Evolutionary conservation across 1,140 invertebrate genomes (phyloP).

Genomic region (Teleogryllus occipitalis): DNA sequence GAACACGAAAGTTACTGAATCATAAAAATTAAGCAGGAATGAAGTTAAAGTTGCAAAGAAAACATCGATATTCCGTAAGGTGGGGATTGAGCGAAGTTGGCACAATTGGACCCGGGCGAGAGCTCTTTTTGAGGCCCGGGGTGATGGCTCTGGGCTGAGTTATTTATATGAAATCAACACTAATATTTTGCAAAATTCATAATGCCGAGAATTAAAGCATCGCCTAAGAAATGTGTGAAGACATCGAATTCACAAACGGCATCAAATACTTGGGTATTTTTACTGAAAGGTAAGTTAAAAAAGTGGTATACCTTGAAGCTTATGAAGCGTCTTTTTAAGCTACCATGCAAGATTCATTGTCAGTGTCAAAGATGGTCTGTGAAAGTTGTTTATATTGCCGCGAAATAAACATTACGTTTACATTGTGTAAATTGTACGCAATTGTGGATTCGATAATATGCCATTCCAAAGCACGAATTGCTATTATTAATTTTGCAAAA

Average conservation of each 20-base stretch:
- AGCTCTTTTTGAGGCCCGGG: conserved; percentile 13
- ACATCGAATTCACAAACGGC: conserved; percentile 29
- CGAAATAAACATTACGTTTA: neutral
- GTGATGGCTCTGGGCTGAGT: conserved; percentile 12
- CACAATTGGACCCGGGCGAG: conserved; percentile 9
- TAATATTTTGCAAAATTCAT: conserved; percentile 13
- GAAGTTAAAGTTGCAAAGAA: too few relatives aligned
- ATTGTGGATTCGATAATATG: too few relatives aligned
- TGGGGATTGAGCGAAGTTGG: neutral
- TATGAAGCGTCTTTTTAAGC: conserved; percentile 12
- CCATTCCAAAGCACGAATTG: too few relatives aligned
- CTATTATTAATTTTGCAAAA: too few relatives aligned
- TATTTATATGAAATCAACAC: conserved; percentile 8
- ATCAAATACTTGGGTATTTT: conserved; percentile 54
- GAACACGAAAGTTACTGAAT: too few relatives aligned
- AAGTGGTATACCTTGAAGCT: neutral
- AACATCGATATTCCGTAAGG: neutral
- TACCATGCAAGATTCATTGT: conserved; percentile 18
- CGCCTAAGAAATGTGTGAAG: conserved; percentile 48
- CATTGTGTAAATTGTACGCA: neutral
- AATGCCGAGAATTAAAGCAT: conserved; percentile 47
- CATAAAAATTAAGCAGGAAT: too few relatives aligned
- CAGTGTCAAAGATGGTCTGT: conserved; percentile 17
- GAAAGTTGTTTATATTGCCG: conserved; percentile 1
- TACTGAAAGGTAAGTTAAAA: conserved; percentile 48